Conservation (phyloP, 2,113 vertebrate genomes). For the Cariama cristata region DNA sequence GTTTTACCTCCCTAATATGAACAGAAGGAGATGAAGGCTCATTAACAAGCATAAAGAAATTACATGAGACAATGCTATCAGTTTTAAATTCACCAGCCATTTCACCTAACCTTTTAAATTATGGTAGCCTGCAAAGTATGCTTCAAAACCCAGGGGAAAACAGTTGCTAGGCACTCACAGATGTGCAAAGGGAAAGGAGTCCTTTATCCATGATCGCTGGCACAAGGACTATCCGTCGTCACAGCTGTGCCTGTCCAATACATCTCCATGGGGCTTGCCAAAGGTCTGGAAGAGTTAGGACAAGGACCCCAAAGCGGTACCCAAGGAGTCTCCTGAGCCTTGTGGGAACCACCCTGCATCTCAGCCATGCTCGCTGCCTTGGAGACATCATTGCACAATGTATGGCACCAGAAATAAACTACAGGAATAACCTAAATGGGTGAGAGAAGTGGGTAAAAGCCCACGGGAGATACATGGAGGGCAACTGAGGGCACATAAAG, state of each 20-base stretch:
- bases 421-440: not conserved
- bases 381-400: fast-evolving
- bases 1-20: not conserved
- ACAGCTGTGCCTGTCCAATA: not conserved
- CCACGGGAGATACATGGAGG: not conserved
- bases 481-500: not conserved
- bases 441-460: not conserved
- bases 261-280: not conserved
- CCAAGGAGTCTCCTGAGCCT: not conserved
- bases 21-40: slow-evolving; percentile 24
- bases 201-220: fast-evolving
- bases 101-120: slow-evolving; percentile 2
- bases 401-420: not conserved
- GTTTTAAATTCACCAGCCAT: slow-evolving; percentile 18
- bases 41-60: slow-evolving; percentile 56
- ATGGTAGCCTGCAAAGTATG: not conserved
- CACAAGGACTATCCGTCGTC: not conserved
- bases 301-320: not conserved
- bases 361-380: not conserved
- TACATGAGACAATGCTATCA: slow-evolving; percentile 19
- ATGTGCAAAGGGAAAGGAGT: not conserved
- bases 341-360: not conserved
- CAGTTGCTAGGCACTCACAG: not conserved
- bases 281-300: not conserved
- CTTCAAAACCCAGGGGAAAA: not conserved